phyloP scores from a whole-genome alignment of 1,140 invertebrate genomes.

The Mercenaria mercenaria region DNA sequence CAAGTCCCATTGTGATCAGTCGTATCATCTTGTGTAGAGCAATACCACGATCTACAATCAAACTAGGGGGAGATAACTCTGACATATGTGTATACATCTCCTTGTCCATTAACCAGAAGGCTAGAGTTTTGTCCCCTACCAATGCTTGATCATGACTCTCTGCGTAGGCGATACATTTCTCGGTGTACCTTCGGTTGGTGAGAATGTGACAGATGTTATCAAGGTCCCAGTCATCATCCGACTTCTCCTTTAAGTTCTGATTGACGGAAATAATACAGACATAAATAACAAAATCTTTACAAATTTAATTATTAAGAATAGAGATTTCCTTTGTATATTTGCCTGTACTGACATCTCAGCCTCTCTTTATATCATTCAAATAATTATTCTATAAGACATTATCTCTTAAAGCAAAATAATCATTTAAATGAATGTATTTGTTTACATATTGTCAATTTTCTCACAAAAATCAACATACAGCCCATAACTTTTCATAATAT shows the following conservation, averaged over 20 bases:
- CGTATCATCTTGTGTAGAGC: constrained; percentile 99
- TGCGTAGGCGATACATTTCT: constrained; percentile 97
- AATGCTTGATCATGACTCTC: constrained; percentile 99
- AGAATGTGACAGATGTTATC: constrained; percentile 96
- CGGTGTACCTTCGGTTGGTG: constrained; percentile 98
- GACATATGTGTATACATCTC: constrained; percentile 99
- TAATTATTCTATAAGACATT: too few species aligned
- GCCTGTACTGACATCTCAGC: too few species aligned
- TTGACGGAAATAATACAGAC: background rate
- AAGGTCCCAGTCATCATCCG: constrained; percentile 98
- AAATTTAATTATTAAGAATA: too few species aligned
- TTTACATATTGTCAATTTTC: too few species aligned
- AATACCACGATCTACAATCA: constrained; percentile 95
- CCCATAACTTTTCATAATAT: too few species aligned
- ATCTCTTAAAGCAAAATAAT: too few species aligned
- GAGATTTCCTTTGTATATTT: too few species aligned
- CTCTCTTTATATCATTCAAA: too few species aligned
- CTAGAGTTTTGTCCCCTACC: constrained; percentile 99
- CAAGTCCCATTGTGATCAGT: constrained; percentile 96
- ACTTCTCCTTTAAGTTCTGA: constrained; percentile 88
- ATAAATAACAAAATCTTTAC: background rate
- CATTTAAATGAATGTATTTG: too few species aligned
- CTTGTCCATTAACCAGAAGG: constrained; percentile 99
- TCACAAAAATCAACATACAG: too few species aligned
- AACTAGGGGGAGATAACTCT: constrained; percentile 88